Evolutionary conservation across 2,888 invertebrate genomes (phyloP).

Genomic region (Molorchus minor): DNA sequence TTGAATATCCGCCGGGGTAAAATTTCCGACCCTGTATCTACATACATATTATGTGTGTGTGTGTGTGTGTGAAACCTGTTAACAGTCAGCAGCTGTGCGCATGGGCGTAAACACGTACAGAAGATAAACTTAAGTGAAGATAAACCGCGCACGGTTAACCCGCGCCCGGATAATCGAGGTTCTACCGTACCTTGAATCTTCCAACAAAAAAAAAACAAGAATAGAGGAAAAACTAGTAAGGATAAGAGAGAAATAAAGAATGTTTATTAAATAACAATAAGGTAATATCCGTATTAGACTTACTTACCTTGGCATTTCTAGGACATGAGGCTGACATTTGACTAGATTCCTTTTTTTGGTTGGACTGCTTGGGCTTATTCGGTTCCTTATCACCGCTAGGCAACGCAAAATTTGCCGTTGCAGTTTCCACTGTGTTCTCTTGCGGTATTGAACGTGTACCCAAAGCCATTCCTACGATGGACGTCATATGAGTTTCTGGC

Average conservation of each 20-base stretch:
- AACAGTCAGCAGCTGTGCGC: too few species aligned
- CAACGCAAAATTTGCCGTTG: slow-evolving; percentile 89
- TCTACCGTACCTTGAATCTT: too few species aligned
- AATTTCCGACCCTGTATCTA: too few species aligned
- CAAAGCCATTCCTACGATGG: slow-evolving; percentile 98
- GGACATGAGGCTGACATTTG: slow-evolving; percentile 15
- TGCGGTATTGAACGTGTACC: slow-evolving; percentile 86
- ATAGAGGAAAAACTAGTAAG: not conserved
- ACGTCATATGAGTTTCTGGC: slow-evolving; percentile 99
- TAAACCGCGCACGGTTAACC: too few species aligned
- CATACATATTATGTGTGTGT: too few species aligned
- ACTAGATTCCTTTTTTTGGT: slow-evolving; percentile 13
- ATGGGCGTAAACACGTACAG: too few species aligned
- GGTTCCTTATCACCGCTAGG: slow-evolving; percentile 70
- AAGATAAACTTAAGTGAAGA: too few species aligned
- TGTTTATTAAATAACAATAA: not conserved
- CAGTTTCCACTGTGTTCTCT: slow-evolving; percentile 72
- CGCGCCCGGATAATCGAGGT: too few species aligned
- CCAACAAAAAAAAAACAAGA: not conserved
- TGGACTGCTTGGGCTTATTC: slow-evolving; percentile 58
- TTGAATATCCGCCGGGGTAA: too few species aligned
- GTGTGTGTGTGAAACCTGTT: too few species aligned
- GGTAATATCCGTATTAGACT: slow-evolving; percentile 18
- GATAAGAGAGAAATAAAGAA: not conserved
- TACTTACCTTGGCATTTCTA: slow-evolving; percentile 37